Conservation (phyloP, 2,113 vertebrate species). For the Procapra przewalskii region DNA sequence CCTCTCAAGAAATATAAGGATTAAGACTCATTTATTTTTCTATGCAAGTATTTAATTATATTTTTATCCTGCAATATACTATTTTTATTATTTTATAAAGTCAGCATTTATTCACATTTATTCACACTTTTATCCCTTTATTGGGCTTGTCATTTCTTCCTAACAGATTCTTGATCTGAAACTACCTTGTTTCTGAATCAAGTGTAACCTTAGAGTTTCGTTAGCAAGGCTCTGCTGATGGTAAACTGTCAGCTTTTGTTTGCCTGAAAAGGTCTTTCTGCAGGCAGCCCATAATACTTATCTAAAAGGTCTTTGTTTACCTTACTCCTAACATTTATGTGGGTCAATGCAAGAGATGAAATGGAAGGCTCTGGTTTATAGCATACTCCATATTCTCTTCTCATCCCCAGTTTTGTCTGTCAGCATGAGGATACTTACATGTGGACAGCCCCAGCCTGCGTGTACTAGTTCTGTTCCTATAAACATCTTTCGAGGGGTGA, state of each 20-base stretch:
- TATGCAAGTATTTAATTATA: background rate
- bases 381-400: background rate
- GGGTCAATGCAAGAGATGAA: background rate
- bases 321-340: background rate
- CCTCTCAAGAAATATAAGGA: background rate
- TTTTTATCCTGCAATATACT: background rate
- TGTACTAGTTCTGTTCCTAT: background rate
- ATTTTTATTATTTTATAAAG: background rate
- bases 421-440: accelerated
- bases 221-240: background rate
- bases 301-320: background rate
- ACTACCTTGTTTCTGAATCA: background rate
- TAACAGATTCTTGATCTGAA: background rate
- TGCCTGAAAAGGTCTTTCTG: background rate
- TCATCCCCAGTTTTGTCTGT: background rate
- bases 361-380: too few relatives aligned
- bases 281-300: background rate
- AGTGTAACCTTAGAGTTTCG: background rate
- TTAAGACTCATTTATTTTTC: background rate
- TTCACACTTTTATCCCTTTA: background rate
- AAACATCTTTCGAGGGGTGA: background rate
- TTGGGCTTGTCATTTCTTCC: background rate
- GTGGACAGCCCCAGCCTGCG: accelerated
- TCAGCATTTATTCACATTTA: background rate
- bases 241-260: background rate